Conservation (phyloP, 35 echinoderm and acorn worm species). For the Lytechinus pictus region DNA sequence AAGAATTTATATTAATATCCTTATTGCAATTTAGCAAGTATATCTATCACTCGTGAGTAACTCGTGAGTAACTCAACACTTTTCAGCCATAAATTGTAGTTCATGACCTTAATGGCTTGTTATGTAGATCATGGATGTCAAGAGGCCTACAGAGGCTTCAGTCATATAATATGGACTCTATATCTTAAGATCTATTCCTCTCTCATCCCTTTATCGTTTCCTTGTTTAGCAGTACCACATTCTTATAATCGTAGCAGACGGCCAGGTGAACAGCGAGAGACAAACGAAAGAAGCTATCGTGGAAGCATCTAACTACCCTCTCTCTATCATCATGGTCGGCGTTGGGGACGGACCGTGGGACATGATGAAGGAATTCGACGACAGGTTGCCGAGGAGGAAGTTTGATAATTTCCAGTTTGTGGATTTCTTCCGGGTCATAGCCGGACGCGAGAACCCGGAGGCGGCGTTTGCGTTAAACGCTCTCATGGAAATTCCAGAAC, state of each 20-base stretch:
- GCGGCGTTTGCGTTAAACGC: constrained; percentile 85
- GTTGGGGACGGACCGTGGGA: constrained; percentile 99
- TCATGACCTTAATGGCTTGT: too few relatives aligned
- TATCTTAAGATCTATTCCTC: background rate
- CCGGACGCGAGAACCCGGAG: constrained; percentile 61
- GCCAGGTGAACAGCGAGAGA: constrained; percentile 85
- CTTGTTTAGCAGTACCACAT: constrained; percentile 91
- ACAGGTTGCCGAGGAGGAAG: constrained; percentile 75
- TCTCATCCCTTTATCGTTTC: background rate
- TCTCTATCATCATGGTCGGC: constrained; percentile 99
- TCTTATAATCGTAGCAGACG: constrained; percentile 95
- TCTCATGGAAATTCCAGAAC: constrained; percentile 96
- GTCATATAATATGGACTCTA: too few relatives aligned
- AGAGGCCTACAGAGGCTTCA: too few relatives aligned
- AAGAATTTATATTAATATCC: too few relatives aligned
- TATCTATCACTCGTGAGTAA: too few relatives aligned
- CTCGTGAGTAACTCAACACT: too few relatives aligned
- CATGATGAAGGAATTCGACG: constrained; percentile 92
- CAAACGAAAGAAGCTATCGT: constrained; percentile 89
- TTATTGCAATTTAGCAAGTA: too few relatives aligned
- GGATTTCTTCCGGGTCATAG: constrained; percentile 79
- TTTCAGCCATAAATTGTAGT: too few relatives aligned
- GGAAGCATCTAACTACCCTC: constrained; percentile 78
- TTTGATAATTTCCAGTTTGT: constrained; percentile 99
- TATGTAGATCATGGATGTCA: too few relatives aligned